Evolutionary conservation across 2,113 vertebrate species (phyloP).

Genomic region (Pampusana beccarii): DNA sequence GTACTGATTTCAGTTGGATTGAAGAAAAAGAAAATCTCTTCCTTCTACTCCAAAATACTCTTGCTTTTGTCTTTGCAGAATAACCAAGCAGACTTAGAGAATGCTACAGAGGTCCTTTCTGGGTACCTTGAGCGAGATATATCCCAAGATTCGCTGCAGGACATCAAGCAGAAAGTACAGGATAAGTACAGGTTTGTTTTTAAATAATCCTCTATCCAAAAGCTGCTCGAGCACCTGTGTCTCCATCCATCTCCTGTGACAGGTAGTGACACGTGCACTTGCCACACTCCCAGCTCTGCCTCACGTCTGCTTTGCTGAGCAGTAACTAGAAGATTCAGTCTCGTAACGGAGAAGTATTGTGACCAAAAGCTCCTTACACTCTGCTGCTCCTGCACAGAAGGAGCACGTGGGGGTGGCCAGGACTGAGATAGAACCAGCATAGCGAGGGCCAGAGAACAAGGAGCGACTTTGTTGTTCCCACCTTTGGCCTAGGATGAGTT

Average conservation of each 20-base stretch:
- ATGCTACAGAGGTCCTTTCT: conserved; percentile 98
- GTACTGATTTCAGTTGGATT: background rate
- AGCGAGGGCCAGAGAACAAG: background rate
- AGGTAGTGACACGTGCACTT: background rate
- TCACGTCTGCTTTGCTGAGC: background rate
- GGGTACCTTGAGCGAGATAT: conserved; percentile 99
- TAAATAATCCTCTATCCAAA: background rate
- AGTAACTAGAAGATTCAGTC: background rate
- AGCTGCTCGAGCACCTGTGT: background rate
- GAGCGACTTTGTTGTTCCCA: background rate
- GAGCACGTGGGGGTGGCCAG: background rate
- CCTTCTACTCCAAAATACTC: background rate
- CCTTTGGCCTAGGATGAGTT: background rate
- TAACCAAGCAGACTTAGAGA: conserved; percentile 99
- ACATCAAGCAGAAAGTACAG: conserved; percentile 99
- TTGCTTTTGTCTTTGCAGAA: conserved; percentile 78
- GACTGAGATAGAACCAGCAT: background rate
- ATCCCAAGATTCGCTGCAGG: conserved; percentile 99
- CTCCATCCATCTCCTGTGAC: background rate
- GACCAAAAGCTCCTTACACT: background rate
- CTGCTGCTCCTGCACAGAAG: background rate
- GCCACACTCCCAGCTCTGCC: background rate
- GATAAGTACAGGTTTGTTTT: conserved; percentile 95
- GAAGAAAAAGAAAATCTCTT: background rate
- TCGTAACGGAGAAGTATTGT: rapidly evolving